phyloP scores from a whole-genome alignment of 2,113 vertebrate species.

The Eubucco bourcierii region DNA sequence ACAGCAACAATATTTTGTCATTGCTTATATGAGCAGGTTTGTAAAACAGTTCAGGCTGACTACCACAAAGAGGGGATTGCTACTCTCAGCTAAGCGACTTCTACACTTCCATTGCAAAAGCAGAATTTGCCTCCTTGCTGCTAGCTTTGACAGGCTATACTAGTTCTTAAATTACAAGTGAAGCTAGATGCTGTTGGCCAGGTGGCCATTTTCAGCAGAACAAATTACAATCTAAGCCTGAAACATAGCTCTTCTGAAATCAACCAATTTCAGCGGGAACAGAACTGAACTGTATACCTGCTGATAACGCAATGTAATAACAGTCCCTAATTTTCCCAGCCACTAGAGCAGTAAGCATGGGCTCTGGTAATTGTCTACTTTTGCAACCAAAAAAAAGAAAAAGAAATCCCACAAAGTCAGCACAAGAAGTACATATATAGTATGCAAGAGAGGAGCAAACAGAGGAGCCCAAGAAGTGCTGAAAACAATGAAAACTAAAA shows the following conservation, averaged over 20 bases:
- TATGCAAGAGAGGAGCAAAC: background rate
- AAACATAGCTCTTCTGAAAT: constrained; percentile 27
- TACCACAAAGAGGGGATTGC: background rate
- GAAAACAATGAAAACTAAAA: background rate
- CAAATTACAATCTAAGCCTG: background rate
- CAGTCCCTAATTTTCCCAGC: constrained; percentile 41
- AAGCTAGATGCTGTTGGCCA: background rate
- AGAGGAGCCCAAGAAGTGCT: background rate
- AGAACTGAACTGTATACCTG: constrained; percentile 17
- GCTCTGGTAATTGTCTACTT: constrained; percentile 8
- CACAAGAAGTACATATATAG: background rate
- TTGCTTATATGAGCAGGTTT: background rate
- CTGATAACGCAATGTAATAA: constrained; percentile 36
- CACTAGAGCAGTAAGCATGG: constrained; percentile 36
- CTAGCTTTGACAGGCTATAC: background rate
- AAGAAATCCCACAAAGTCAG: constrained; percentile 35
- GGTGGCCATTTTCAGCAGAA: constrained; percentile 28
- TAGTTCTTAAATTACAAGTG: constrained; percentile 16
- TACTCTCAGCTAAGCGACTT: background rate
- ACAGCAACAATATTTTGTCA: background rate
- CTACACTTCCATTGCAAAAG: background rate
- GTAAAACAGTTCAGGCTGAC: background rate
- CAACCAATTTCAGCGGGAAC: background rate
- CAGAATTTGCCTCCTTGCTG: background rate
- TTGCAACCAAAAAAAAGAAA: constrained; percentile 30